Percentiles rank a stretch among this genome's conserved stretches.
Evolutionary conservation across 2,797 vertebrate species (phyloP).

Genomic region (Limosa lapponica): DNA sequence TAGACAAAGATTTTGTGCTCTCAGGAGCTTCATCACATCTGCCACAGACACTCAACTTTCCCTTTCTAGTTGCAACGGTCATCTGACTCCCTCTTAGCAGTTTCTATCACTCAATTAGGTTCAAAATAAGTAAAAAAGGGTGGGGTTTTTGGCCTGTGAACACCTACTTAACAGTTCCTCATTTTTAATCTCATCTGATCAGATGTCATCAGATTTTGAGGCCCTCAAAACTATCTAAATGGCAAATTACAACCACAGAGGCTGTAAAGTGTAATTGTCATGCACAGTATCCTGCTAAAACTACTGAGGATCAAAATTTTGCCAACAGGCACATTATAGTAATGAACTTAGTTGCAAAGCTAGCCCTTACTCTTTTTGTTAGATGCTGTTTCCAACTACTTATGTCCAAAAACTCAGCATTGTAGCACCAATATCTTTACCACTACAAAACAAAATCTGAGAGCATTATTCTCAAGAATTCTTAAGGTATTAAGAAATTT

Average conservation of each 20-base stretch:
- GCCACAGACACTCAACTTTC: background rate
- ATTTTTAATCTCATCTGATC: background rate
- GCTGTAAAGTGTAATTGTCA: background rate
- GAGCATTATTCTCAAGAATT: background rate
- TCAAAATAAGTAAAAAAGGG: background rate
- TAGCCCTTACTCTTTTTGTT: background rate
- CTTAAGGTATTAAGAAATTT: background rate
- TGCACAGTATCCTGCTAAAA: background rate
- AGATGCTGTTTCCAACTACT: background rate
- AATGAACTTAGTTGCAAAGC: background rate
- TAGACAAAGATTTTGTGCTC: background rate
- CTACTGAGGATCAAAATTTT: background rate
- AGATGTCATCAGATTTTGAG: background rate
- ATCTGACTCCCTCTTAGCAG: background rate
- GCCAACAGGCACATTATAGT: background rate
- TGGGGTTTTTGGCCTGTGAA: rapidly evolving
- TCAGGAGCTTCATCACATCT: background rate
- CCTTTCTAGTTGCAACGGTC: background rate
- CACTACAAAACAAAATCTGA: background rate
- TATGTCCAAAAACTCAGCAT: background rate
- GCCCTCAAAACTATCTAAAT: background rate
- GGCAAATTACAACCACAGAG: background rate
- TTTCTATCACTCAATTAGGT: background rate
- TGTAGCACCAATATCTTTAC: background rate
- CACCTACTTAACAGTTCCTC: background rate